Percentiles rank a stretch among this genome's conserved stretches.
phyloP scores from a whole-genome alignment of 92 coral and sea anemone species.

The Micromussa lordhowensis region DNA sequence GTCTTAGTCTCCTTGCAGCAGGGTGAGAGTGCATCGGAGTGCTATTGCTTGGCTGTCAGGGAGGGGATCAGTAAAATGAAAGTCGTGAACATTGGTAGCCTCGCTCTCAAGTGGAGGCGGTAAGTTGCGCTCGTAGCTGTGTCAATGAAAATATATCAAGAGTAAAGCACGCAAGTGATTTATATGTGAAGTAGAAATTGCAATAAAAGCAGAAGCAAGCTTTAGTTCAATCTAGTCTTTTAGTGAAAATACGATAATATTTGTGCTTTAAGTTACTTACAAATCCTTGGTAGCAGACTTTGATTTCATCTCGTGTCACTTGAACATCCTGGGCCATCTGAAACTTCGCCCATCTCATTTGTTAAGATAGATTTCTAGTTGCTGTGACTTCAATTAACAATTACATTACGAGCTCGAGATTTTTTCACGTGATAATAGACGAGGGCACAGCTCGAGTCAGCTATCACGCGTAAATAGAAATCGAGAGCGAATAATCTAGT shows the following conservation, averaged over 20 bases:
- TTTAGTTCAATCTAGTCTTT: too few relatives aligned
- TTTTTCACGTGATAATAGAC: too few relatives aligned
- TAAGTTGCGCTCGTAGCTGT: conserved; percentile 9
- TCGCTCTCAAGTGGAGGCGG: conserved; percentile 91
- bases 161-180: neutral
- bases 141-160: too few relatives aligned
- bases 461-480: too few relatives aligned
- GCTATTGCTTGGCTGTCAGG: conserved; percentile 91
- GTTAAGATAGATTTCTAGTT: neutral
- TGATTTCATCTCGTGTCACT: neutral
- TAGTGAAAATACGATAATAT: too few relatives aligned
- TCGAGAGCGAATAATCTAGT: too few relatives aligned
- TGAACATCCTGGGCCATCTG: neutral
- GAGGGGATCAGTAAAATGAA: conserved; percentile 75
- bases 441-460: too few relatives aligned
- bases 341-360: neutral
- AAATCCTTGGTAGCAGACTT: too few relatives aligned
- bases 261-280: too few relatives aligned
- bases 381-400: too few relatives aligned
- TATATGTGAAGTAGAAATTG: neutral
- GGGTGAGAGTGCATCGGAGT: conserved; percentile 97
- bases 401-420: too few relatives aligned
- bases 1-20: conserved; percentile 88
- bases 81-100: conserved; percentile 87
- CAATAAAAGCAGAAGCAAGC: too few relatives aligned